Evolutionary conservation across 2,113 vertebrate species (phyloP).

Genomic region (Jaculus jaculus): DNA sequence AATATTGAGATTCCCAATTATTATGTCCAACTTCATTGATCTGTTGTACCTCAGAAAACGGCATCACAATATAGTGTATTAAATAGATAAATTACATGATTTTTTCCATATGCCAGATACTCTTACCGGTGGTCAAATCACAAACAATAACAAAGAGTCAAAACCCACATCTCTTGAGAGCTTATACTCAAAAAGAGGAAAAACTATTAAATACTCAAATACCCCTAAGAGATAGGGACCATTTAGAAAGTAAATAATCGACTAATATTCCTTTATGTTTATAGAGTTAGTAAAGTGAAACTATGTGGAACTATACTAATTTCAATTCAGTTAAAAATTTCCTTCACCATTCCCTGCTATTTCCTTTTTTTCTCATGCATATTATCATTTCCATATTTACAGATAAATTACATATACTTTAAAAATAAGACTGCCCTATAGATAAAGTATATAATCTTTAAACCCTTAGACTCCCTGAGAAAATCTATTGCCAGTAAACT

Average conservation of each 20-base stretch:
- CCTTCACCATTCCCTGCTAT: background rate
- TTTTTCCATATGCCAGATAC: background rate
- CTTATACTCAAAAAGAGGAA: background rate
- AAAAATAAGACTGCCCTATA: background rate
- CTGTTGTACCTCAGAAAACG: background rate
- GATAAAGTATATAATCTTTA: background rate
- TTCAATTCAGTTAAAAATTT: background rate
- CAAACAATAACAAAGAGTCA: background rate
- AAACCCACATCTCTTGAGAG: background rate
- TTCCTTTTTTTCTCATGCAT: background rate
- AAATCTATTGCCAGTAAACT: conserved; percentile 34
- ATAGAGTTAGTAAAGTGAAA: conserved; percentile 1
- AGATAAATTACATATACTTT: background rate
- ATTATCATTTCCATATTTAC: background rate
- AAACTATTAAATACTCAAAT: background rate
- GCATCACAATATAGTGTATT: background rate
- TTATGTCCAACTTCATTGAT: background rate
- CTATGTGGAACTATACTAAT: background rate
- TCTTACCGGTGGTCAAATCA: background rate
- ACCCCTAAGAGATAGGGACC: background rate
- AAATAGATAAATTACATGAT: background rate
- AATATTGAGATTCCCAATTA: background rate
- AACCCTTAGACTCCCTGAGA: background rate
- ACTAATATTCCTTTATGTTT: background rate
- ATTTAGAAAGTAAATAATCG: background rate